Conservation (phyloP, 2,888 invertebrate species). For the Diplazon laetatorius region DNA sequence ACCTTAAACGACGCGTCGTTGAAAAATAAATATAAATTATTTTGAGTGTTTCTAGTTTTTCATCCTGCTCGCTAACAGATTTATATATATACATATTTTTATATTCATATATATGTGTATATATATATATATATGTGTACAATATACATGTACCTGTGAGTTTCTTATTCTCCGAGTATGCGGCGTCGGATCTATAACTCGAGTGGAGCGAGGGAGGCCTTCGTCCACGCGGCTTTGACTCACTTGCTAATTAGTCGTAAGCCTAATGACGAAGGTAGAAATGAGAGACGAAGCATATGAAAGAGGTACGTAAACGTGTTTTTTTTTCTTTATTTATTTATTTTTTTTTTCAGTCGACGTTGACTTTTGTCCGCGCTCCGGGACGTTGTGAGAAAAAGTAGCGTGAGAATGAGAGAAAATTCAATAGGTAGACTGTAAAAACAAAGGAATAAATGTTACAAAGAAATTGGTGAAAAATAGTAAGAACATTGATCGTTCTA, state of each 20-base stretch:
- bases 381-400: background rate
- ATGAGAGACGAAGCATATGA: slow-evolving; percentile 22
- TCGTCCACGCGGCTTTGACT: slow-evolving; percentile 28
- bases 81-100: no score
- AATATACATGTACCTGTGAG: slow-evolving; percentile 3
- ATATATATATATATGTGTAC: background rate
- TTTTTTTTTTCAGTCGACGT: background rate
- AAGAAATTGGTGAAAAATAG: background rate
- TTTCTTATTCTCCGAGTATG: slow-evolving; percentile 19
- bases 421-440: background rate
- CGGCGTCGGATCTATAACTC: slow-evolving; percentile 4
- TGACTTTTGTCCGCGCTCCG: slow-evolving; percentile 25
- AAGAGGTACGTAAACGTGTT: slow-evolving; percentile 2
- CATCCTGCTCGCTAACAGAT: background rate
- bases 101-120: no score
- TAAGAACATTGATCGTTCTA: no score
- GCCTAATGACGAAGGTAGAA: slow-evolving; percentile 53
- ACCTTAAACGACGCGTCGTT: slow-evolving; percentile 40
- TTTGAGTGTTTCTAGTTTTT: slow-evolving; percentile 38
- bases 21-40: slow-evolving; percentile 59
- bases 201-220: slow-evolving; percentile 20
- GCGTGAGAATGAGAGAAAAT: slow-evolving; percentile 3
- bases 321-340: background rate
- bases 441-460: background rate
- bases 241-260: slow-evolving; percentile 56